Conservation (phyloP, 1,140 invertebrate genomes). For the Condylostylus longicornis region DNA sequence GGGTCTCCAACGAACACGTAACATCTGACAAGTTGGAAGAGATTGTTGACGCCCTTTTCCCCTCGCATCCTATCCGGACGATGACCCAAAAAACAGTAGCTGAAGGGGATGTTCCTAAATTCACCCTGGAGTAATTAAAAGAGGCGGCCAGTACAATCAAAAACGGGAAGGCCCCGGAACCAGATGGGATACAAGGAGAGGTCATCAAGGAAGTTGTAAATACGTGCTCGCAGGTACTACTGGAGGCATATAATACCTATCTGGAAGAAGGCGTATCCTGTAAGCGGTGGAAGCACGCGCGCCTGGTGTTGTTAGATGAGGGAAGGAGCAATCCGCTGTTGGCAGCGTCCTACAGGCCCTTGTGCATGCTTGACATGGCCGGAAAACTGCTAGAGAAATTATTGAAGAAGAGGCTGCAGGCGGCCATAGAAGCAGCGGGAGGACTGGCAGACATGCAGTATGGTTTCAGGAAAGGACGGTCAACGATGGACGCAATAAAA, state of each 20-base stretch:
- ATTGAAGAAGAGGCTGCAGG: conserved; percentile 6
- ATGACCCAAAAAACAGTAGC: neutral
- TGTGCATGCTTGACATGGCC: conserved; percentile 15
- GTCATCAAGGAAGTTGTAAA: conserved; percentile 11
- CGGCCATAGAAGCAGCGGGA: conserved; percentile 1
- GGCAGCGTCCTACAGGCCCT: conserved; percentile 7
- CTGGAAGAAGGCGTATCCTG: no score
- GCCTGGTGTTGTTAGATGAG: no score
- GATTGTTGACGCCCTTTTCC: conserved; percentile 3
- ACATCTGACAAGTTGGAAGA: neutral
- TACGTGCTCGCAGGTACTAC: neutral
- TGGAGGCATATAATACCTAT: neutral
- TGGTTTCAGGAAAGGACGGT: no score
- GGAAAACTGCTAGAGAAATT: conserved; percentile 16
- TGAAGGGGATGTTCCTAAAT: neutral
- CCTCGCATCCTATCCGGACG: neutral
- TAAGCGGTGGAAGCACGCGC: no score
- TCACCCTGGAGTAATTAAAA: conserved; percentile 11
- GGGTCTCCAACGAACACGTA: neutral
- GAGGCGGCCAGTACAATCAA: conserved; percentile 4
- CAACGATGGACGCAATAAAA: no score
- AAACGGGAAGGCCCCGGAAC: conserved; percentile 14
- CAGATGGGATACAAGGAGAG: conserved; percentile 11
- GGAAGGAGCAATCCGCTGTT: no score
- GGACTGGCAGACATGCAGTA: conserved; percentile 4